A percentile compares a stretch with the other conserved stretches of the same genome.
Evolutionary conservation across 2,888 invertebrate species (phyloP).

Genomic region (Scaptomyza reducta): DNA sequence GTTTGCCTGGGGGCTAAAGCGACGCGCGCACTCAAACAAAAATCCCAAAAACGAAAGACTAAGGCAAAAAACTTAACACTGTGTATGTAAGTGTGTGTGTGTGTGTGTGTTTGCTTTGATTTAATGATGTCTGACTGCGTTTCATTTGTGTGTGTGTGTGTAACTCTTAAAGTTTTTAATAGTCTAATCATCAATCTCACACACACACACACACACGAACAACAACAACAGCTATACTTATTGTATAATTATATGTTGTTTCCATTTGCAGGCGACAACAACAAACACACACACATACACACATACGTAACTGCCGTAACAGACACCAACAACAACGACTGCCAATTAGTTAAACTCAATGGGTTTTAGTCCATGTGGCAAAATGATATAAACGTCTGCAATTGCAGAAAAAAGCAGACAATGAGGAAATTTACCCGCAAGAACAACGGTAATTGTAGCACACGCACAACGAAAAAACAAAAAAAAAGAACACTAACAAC

Average conservation of each 20-base stretch:
- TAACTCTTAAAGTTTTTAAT: constrained; percentile 38
- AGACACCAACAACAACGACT: constrained; percentile 3
- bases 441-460: constrained; percentile 67
- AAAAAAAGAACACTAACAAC: constrained; percentile 6
- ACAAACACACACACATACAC: not conserved
- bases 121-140: constrained; percentile 66
- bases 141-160: constrained; percentile 21
- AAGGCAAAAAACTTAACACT: constrained; percentile 65
- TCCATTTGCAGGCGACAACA: constrained; percentile 39
- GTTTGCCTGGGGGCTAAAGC: constrained; percentile 36
- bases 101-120: constrained; percentile 44
- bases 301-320: constrained; percentile 23
- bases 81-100: constrained; percentile 1
- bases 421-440: constrained; percentile 21
- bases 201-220: constrained; percentile 17
- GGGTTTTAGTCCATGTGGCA: constrained; percentile 60
- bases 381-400: constrained; percentile 31
- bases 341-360: constrained; percentile 42
- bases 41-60: constrained; percentile 68
- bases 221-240: constrained; percentile 4
- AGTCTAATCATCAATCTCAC: constrained; percentile 66
- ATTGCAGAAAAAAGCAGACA: constrained; percentile 53
- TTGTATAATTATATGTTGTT: constrained; percentile 41
- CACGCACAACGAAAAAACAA: constrained; percentile 52
- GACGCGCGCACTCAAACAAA: constrained; percentile 19